phyloP scores from a whole-genome alignment of 2,113 vertebrate species.

The Rallus limicola region DNA sequence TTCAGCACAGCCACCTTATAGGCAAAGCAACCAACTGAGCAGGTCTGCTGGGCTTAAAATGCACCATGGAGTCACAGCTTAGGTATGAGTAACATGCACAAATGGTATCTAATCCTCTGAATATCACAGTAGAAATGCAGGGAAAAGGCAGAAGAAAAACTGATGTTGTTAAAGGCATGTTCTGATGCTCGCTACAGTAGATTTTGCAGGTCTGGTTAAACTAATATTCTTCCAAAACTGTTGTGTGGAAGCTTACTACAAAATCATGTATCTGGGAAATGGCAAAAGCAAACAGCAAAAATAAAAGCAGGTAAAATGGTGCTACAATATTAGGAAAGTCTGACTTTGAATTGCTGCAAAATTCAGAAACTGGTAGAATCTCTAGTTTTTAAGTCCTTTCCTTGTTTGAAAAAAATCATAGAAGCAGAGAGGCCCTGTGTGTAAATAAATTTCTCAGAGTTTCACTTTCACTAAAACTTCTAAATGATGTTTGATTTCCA shows the following conservation, averaged over 20 bases:
- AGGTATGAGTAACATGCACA: rapidly evolving
- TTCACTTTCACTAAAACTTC: not conserved
- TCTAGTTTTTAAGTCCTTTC: not conserved
- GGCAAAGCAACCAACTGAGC: not conserved
- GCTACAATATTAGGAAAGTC: not conserved
- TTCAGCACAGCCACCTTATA: not conserved
- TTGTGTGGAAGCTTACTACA: not conserved
- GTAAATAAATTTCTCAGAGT: not conserved
- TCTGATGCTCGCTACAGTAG: not conserved
- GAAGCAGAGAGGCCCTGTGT: not conserved
- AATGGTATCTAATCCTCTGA: not conserved
- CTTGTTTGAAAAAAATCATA: not conserved
- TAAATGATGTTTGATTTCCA: not conserved
- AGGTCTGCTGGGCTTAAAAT: not conserved
- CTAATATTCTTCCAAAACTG: not conserved
- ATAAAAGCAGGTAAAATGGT: not conserved
- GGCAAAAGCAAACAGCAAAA: not conserved
- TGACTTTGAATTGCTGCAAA: not conserved
- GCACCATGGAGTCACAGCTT: rapidly evolving
- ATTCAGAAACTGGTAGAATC: not conserved
- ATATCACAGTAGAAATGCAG: not conserved
- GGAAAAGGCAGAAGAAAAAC: not conserved
- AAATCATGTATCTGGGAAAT: not conserved
- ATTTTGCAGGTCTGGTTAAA: not conserved
- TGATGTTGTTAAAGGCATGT: not conserved